Percentiles rank a stretch among this genome's conserved stretches.
Evolutionary conservation across 2,888 invertebrate genomes (phyloP).

Genomic region (Gryllus longicercus): DNA sequence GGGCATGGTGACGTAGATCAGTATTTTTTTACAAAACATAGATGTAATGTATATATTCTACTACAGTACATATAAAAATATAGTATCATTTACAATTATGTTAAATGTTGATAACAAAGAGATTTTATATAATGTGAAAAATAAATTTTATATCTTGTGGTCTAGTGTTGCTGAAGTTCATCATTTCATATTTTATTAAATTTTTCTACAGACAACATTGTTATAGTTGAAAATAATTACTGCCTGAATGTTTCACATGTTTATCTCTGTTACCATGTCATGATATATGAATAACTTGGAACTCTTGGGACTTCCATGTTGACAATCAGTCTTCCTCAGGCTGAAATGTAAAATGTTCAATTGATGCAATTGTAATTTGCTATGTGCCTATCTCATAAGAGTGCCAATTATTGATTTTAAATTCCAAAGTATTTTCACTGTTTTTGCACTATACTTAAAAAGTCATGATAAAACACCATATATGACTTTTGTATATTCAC

Average conservation of each 20-base stretch:
- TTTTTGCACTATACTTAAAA: background rate
- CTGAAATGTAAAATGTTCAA: background rate
- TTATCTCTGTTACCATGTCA: background rate
- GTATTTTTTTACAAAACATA: constrained; percentile 5
- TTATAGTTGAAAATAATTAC: constrained; percentile 1
- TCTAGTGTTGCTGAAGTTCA: background rate
- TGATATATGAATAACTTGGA: background rate
- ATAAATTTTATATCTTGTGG: constrained; percentile 17
- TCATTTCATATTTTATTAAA: background rate
- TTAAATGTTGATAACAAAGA: background rate
- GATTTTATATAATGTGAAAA: constrained; percentile 2
- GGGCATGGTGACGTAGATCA: background rate
- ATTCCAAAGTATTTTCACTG: background rate
- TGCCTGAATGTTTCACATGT: background rate
- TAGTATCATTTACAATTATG: background rate
- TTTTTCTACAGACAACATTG: background rate
- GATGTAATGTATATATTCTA: background rate
- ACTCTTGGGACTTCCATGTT: background rate
- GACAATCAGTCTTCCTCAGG: constrained; percentile 1
- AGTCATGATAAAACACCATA: no score
- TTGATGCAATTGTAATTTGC: background rate
- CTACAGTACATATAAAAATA: background rate
- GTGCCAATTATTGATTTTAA: background rate
- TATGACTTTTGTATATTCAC: no score
- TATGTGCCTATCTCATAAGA: background rate